phyloP scores from a whole-genome alignment of 1,140 invertebrate genomes.

The Dendrolimus kikuchii region DNA sequence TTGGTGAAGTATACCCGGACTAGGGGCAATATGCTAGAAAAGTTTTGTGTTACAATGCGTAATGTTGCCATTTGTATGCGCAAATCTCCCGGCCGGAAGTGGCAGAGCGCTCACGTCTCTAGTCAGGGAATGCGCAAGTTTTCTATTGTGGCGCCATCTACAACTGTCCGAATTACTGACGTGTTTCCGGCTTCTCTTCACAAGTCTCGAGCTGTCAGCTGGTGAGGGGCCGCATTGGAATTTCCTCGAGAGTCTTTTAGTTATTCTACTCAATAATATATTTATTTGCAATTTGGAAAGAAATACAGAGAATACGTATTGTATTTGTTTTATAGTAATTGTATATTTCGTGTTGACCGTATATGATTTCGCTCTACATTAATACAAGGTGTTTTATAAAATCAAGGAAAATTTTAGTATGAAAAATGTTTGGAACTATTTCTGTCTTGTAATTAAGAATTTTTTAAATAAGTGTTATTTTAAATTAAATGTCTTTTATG shows the following conservation, averaged over 20 bases:
- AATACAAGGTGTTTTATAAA: too few species aligned
- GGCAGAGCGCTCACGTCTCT: slow-evolving; percentile 32
- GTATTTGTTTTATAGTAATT: too few species aligned
- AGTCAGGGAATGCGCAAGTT: slow-evolving; percentile 41
- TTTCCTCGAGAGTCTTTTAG: slow-evolving; percentile 64
- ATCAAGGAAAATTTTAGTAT: too few species aligned
- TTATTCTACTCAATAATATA: slow-evolving; percentile 46
- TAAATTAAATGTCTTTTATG: too few species aligned
- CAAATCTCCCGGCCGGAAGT: slow-evolving; percentile 54
- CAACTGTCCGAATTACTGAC: slow-evolving; percentile 61
- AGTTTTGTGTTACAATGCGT: slow-evolving; percentile 68
- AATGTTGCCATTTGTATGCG: slow-evolving; percentile 70
- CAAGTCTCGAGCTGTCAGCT: slow-evolving; percentile 62
- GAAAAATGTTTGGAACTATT: too few species aligned
- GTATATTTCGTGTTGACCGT: too few species aligned
- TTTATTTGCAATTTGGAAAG: slow-evolving; percentile 36
- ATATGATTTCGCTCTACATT: too few species aligned
- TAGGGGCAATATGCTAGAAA: slow-evolving; percentile 52
- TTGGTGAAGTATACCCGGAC: slow-evolving; percentile 44
- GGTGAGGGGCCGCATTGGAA: slow-evolving; percentile 44
- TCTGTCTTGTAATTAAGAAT: too few species aligned
- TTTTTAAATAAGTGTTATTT: too few species aligned
- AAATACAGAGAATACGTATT: slow-evolving; percentile 1
- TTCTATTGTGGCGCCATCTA: slow-evolving; percentile 65
- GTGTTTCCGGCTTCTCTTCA: slow-evolving; percentile 63